Evolutionary conservation across 2,113 vertebrate genomes (phyloP).

Genomic region (Prinia subflava): DNA sequence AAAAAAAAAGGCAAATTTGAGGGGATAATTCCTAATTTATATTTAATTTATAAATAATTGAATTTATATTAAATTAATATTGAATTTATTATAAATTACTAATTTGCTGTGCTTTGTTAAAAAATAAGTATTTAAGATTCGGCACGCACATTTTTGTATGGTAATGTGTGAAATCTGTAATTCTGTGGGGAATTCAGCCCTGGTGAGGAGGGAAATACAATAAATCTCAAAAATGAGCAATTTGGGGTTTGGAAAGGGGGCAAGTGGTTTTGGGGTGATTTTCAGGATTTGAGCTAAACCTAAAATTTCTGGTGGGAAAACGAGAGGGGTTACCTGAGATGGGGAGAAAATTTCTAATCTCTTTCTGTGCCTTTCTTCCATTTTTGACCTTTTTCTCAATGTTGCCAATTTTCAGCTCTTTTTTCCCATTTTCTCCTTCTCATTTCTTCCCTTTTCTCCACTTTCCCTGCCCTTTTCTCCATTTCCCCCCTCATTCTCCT

Average conservation of each 20-base stretch:
- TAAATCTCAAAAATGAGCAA: background rate
- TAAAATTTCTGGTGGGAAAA: background rate
- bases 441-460: background rate
- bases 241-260: background rate
- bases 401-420: background rate
- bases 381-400: background rate
- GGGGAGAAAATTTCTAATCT: background rate
- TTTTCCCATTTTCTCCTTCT: background rate
- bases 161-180: background rate
- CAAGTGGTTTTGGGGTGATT: background rate
- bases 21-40: background rate
- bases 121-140: background rate
- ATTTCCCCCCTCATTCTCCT: background rate
- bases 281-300: background rate
- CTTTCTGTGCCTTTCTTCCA: background rate
- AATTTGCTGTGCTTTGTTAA: background rate
- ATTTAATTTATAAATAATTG: background rate
- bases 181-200: background rate
- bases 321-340: background rate
- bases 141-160: fast-evolving
- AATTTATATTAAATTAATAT: background rate
- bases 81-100: background rate
- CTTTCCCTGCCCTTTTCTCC: background rate
- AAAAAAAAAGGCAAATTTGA: fast-evolving
- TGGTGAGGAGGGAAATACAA: background rate